Percentiles rank a stretch among this genome's conserved stretches.
phyloP scores from a whole-genome alignment of 92 coral and sea anemone species.

The Epizoanthus fatuus region DNA sequence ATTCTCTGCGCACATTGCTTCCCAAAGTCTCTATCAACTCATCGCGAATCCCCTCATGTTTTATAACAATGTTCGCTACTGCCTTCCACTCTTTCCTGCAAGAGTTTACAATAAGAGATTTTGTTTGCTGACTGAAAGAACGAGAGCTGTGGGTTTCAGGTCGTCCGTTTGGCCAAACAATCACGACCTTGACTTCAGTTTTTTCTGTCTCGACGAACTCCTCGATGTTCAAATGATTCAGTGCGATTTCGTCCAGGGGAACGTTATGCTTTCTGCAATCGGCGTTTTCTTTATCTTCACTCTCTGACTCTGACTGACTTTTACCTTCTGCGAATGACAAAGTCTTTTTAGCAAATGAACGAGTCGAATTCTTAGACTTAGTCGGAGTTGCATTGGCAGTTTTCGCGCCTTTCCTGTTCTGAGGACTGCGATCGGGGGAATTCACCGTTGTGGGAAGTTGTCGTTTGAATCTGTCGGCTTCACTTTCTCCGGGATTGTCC shows the following conservation, averaged over 20 bases:
- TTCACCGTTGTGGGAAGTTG: conserved; percentile 12
- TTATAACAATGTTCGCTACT: conserved; percentile 46
- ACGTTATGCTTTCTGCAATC: not conserved
- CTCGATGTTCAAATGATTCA: conserved; percentile 25
- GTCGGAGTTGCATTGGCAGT: not conserved
- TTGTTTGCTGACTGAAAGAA: conserved; percentile 56
- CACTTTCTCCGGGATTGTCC: not conserved
- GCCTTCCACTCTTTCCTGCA: conserved; percentile 58
- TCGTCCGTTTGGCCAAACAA: conserved; percentile 52
- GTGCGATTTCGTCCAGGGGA: conserved; percentile 31
- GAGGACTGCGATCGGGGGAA: conserved; percentile 21
- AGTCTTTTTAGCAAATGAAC: conserved; percentile 6
- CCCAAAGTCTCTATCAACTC: conserved; percentile 56
- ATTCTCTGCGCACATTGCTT: conserved; percentile 44
- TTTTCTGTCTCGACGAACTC: conserved; percentile 12
- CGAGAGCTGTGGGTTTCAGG: conserved; percentile 34
- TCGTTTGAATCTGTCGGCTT: conserved; percentile 27
- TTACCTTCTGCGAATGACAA: not conserved
- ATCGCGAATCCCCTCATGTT: conserved; percentile 33
- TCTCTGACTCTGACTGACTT: too few species aligned
- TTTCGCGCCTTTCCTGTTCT: conserved; percentile 8
- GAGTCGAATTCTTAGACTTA: not conserved
- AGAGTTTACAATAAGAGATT: conserved; percentile 54
- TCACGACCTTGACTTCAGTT: conserved; percentile 53
- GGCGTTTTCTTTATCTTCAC: too few species aligned